phyloP scores from a whole-genome alignment of 2,888 invertebrate species.

The Polietes domitor region DNA sequence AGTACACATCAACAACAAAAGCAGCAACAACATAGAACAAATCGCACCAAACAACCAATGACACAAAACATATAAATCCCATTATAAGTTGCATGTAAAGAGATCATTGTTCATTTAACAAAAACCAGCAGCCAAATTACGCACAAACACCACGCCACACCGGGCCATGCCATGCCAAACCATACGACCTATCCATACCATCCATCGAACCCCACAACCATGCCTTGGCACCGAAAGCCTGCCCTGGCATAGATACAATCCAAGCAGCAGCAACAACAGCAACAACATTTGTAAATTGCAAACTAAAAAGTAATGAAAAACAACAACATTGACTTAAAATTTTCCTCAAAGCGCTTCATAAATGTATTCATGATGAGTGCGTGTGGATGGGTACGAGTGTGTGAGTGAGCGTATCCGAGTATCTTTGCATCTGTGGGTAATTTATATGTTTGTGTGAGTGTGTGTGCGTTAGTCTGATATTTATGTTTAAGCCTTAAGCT shows the following conservation, averaged over 20 bases:
- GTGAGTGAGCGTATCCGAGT: too few relatives aligned
- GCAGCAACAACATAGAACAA: neutral
- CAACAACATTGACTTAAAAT: slow-evolving; percentile 22
- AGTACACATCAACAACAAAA: neutral
- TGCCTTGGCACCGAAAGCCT: neutral
- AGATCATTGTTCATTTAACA: slow-evolving; percentile 57
- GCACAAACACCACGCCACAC: slow-evolving; percentile 26
- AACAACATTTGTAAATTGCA: slow-evolving; percentile 32
- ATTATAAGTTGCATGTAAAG: slow-evolving; percentile 65
- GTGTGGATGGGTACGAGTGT: neutral
- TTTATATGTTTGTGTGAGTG: neutral
- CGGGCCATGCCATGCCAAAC: neutral
- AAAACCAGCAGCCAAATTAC: slow-evolving; percentile 55
- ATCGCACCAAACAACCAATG: slow-evolving; percentile 33
- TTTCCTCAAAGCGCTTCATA: slow-evolving; percentile 2
- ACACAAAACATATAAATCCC: slow-evolving; percentile 66
- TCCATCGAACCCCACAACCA: neutral
- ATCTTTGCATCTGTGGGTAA: neutral
- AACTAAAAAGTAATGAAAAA: slow-evolving; percentile 30
- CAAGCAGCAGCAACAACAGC: slow-evolving; percentile 4
- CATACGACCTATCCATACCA: neutral
- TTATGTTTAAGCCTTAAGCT: slow-evolving; percentile 53
- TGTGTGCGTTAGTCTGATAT: slow-evolving; percentile 26
- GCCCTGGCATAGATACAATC: neutral
- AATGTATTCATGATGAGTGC: slow-evolving; percentile 5